These are phyloP conservation scores for Barbus barbus DNA, from an alignment of 2,113 vertebrate genomes.

Conservation along the genomic window DNA sequence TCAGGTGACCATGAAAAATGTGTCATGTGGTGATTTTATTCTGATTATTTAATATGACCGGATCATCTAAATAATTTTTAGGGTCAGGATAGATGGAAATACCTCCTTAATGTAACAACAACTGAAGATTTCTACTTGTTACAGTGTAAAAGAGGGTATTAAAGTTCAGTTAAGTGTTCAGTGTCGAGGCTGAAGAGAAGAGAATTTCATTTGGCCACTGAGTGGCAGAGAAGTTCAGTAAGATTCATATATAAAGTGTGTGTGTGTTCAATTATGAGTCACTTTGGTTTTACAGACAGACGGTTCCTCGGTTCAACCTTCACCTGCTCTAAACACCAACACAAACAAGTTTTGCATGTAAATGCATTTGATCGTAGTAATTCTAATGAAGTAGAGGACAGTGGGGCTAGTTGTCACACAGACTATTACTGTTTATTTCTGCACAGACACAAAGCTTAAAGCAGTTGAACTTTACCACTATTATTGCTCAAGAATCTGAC, in stretches of 20 bases:
- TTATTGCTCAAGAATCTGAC: background rate
- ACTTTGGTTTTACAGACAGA: background rate
- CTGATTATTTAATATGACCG: background rate
- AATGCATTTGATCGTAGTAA: background rate
- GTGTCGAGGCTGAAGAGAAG: conserved; percentile 36
- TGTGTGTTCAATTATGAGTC: conserved; percentile 6
- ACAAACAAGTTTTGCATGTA: background rate
- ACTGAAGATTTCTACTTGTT: background rate
- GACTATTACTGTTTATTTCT: background rate
- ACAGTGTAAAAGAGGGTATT: background rate
- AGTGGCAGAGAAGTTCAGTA: conserved; percentile 79
- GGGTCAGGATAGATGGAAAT: background rate
- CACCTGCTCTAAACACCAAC: background rate
- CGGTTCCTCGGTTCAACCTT: background rate
- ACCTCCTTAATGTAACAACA: background rate
- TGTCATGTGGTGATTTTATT: background rate
- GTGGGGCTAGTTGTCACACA: background rate
- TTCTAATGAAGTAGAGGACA: background rate
- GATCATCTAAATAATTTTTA: background rate
- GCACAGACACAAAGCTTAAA: background rate
- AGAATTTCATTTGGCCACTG: conserved; percentile 71
- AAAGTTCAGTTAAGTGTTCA: background rate
- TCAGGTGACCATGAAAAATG: background rate
- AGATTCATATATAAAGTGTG: conserved; percentile 16
- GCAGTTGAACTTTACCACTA: background rate